Base-by-base conservation (phyloP, 2,888 invertebrate species). In the Cynaeus angustus region DNA sequence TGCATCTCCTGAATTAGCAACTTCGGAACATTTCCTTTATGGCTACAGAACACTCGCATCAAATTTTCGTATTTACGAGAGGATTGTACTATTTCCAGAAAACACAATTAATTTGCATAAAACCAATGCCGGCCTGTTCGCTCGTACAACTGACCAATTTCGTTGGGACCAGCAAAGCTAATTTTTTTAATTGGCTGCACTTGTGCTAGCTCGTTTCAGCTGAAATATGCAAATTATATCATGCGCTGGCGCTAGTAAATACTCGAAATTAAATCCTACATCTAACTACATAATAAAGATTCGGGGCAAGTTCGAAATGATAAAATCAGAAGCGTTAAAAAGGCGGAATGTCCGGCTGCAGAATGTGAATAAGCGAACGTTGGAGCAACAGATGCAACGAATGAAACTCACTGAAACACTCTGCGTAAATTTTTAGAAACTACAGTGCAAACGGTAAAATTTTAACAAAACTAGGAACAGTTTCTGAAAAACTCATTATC, bases 141-240 rank as follows among this genome's bases (percentile, higher is more conserved):
- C 56, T 62, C 68, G 69, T 61, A 56, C 67, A 75, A 75, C 73
- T 73, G 70, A 71, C 74, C 71, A 72, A 72, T 73, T 73, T 52
- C 21, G 59, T 37, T 58, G 48, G 64, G 52, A 69, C 66, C 58
- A 76, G 70, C 67, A 70, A 70, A 73, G 73, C 70, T 70, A 72
- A 67, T 64, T 75, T 74, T 58, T 76, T 74, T 72, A 74, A 74
- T 76, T 74, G 74, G 70, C 70, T 64, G 46, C 72, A 73, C 73
- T 75, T 73, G 73, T 75, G 74, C 71, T 65, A 66, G 66, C 70
- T 71, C 68, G 69, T 65, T 56, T 48, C 66, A 53, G 66, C 66
- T 72, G 68, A 72, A 75, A 74, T 77, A 75, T 77, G 76, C 72
- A 75, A 77, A 77, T 75, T 61, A 74, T 70, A 67, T 68, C 70